Conservation (phyloP, 2,888 invertebrate species). For the Melikaiella ostensackeni region DNA sequence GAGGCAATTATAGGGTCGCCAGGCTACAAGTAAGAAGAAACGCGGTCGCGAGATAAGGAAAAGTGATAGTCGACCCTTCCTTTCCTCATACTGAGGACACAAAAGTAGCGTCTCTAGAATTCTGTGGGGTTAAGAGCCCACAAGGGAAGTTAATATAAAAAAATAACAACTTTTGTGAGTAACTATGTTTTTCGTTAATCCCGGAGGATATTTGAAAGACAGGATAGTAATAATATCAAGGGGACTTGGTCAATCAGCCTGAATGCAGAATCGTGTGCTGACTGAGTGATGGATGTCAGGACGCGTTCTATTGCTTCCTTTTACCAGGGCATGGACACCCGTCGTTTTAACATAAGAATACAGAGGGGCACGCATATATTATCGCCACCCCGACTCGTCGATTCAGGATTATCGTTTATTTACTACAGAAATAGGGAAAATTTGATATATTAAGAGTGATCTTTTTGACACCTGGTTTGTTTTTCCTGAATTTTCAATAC, state of each 20-base stretch:
- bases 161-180: not conserved
- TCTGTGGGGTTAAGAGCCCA: not conserved
- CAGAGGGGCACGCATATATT: constrained; percentile 29
- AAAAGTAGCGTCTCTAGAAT: not conserved
- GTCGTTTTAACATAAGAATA: constrained; percentile 35
- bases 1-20: constrained; percentile 72
- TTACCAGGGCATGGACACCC: constrained; percentile 29
- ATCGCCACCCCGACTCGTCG: not conserved
- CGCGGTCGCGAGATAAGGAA: constrained; percentile 67
- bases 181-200: not conserved
- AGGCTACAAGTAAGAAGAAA: constrained; percentile 65
- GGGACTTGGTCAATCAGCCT: constrained; percentile 7
- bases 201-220: not conserved
- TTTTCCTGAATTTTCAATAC: not conserved
- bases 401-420: constrained; percentile 24
- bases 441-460: not conserved
- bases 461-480: not conserved
- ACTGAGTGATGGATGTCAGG: constrained; percentile 37
- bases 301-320: constrained; percentile 34
- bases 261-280: constrained; percentile 33
- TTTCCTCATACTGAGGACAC: not conserved
- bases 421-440: not conserved
- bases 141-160: not conserved
- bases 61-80: constrained; percentile 63
- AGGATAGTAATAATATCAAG: constrained; percentile 11